These are phyloP conservation scores for Sebastes paucispinis DNA, from an alignment of 2,797 vertebrate species.

Conservation along the genomic window DNA sequence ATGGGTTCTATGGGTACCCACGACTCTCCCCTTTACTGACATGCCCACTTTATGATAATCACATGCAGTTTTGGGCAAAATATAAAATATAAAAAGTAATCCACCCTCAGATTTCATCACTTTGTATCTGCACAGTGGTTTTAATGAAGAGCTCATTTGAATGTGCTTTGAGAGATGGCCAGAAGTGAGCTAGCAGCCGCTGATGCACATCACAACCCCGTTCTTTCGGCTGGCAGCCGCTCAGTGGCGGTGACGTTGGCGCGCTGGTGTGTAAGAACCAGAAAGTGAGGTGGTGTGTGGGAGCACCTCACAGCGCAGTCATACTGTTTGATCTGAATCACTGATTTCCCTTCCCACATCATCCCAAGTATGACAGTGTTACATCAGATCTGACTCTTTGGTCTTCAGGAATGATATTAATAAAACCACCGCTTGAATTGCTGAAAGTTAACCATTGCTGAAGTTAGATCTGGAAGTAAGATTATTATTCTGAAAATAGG, in stretches of 20 bases:
- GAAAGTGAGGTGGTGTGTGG: slow-evolving; percentile 66
- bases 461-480: background rate
- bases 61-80: too few relatives aligned
- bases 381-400: background rate
- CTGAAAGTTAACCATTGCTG: background rate
- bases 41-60: too few relatives aligned
- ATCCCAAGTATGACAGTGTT: slow-evolving; percentile 26
- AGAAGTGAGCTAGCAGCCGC: slow-evolving; percentile 21
- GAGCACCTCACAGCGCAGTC: slow-evolving; percentile 54
- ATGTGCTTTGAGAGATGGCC: slow-evolving; percentile 4
- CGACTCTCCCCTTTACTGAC: too few relatives aligned
- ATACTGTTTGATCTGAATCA: slow-evolving; percentile 52
- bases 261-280: slow-evolving; percentile 40
- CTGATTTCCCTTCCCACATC: slow-evolving; percentile 42
- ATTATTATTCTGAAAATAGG: background rate
- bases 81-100: background rate
- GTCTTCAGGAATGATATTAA: background rate
- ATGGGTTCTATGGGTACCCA: too few relatives aligned
- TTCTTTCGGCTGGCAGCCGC: slow-evolving; percentile 41
- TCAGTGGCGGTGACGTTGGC: slow-evolving; percentile 51
- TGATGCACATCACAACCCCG: slow-evolving; percentile 42
- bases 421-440: background rate
- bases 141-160: slow-evolving; percentile 3
- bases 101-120: background rate
- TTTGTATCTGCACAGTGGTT: background rate